A percentile compares a stretch with the other conserved stretches of the same genome.
These are phyloP conservation scores for Blastobasis adustella DNA, from an alignment of 2,888 invertebrate genomes.

Conservation along the genomic window DNA sequence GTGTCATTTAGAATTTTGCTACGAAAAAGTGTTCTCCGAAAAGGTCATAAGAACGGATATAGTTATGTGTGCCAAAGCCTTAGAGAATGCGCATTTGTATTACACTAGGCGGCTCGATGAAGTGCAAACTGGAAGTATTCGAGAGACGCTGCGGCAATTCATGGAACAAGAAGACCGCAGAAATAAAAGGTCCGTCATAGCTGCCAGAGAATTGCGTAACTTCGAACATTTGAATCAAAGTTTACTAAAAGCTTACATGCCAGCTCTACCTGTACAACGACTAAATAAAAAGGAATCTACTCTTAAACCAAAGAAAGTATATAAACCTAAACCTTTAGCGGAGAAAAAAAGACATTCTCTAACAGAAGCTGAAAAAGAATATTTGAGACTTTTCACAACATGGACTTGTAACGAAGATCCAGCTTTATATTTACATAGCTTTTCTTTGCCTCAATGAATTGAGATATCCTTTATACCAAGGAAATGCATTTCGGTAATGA, in stretches of 20 bases:
- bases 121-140: constrained; percentile 69
- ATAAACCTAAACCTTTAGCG: constrained; percentile 10
- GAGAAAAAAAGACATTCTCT: constrained; percentile 19
- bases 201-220: constrained; percentile 71
- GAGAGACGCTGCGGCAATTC: constrained; percentile 64
- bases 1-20: constrained; percentile 78
- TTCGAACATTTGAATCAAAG: constrained; percentile 61
- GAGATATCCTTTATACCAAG: not conserved
- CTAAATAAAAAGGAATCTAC: constrained; percentile 6
- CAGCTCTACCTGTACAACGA: constrained; percentile 13
- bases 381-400: constrained; percentile 54
- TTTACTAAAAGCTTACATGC: constrained; percentile 54
- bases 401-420: constrained; percentile 54
- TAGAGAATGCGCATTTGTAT: constrained; percentile 73
- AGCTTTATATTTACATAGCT: constrained; percentile 32
- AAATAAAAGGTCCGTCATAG: constrained; percentile 68
- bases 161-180: constrained; percentile 64
- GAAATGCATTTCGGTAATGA: not conserved
- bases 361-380: constrained; percentile 49
- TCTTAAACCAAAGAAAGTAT: constrained; percentile 10
- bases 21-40: constrained; percentile 72
- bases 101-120: constrained; percentile 70
- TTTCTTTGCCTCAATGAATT: constrained; percentile 10
- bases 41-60: constrained; percentile 75
- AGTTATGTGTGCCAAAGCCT: constrained; percentile 70